These are phyloP conservation scores for Odontocolon sp. DNA, from an alignment of 2,888 invertebrate genomes.

Conservation along the genomic window DNA sequence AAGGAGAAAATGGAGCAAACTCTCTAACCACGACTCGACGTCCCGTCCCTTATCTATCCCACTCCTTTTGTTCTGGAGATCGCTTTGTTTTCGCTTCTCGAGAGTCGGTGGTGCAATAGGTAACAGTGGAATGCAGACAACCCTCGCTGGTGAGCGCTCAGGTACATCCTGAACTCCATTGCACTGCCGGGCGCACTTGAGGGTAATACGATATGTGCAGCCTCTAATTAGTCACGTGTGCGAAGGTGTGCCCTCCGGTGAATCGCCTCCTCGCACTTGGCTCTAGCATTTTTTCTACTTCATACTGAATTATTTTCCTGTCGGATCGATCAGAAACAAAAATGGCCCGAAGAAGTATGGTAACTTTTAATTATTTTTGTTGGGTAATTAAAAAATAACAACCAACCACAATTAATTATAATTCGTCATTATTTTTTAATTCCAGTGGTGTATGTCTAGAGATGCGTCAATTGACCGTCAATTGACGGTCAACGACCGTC, in stretches of 20 bases:
- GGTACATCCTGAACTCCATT: conserved; percentile 4
- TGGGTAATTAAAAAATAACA: no score
- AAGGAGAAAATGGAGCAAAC: conserved; percentile 20
- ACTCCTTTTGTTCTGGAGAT: conserved; percentile 44
- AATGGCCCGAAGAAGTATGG: no score
- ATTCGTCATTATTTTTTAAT: no score
- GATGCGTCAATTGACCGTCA: no score
- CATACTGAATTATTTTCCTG: not conserved
- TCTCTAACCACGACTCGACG: conserved; percentile 25
- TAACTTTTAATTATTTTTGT: no score
- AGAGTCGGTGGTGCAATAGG: conserved; percentile 2
- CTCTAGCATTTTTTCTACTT: conserved; percentile 30
- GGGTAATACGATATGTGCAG: conserved; percentile 53
- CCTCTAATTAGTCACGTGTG: conserved; percentile 56
- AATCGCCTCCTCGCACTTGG: conserved; percentile 28
- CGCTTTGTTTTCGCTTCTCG: conserved; percentile 54
- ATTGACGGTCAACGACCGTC: no score
- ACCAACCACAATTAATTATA: no score
- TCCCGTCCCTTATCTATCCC: conserved; percentile 37
- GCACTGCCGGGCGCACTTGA: conserved; percentile 31
- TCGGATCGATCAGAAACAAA: not conserved
- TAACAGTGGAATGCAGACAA: conserved; percentile 10
- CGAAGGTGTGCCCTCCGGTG: conserved; percentile 4
- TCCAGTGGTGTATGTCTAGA: no score
- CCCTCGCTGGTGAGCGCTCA: not conserved